Base-by-base conservation (phyloP, 2,888 invertebrate genomes). In the Drosophila cognata region DNA sequence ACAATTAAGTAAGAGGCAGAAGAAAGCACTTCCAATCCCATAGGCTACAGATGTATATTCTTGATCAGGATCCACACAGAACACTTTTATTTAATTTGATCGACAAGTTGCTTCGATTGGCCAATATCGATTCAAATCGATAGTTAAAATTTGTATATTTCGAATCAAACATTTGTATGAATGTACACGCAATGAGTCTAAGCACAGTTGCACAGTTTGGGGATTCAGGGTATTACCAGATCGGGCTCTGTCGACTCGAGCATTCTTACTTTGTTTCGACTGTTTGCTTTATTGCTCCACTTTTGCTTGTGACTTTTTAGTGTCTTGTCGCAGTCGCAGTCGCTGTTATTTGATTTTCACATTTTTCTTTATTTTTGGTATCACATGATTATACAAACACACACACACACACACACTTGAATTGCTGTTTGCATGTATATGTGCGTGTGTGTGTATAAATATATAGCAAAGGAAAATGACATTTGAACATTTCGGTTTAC, bases 201-300 rank as follows among this genome's bases (percentile, higher is more conserved):
- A 46, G 16, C 46, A 21, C 21, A 16, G 13, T 46, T 21, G 16
- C 46, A 46, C 21, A 46, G 16, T 21, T 46, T 46, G 16, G 25
- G 25, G 46, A 25, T 21, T 46, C 16, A 25, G 46, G 16, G 46
- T 46, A 16, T 46, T 46, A 16, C 16, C 46, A 25, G 25, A 25
- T 46, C 25, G 46, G 25, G 25, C 46, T 46, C 46, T 46, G 25
- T 25, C 21, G 25, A 46, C 46, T 25, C 4, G 33, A 35, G 16
- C 33, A 21, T 33, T 53, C 33, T 58, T 57, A 29, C 46, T 58
- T 46, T 81, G 80, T 82, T 79, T 72, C 80, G 69, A 68, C 84
- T 89, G 84, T 90, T 90, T 90, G 84, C 84, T 90, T 90, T 90
- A 90, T 84, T 85, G 91, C 84, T 85, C 84, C 89, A 85, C 91